Evolutionary conservation across 2,797 vertebrate genomes (phyloP), one percentile per base, ranked within the genome.

Genomic region (Setipinna tenuifilis): DNA sequence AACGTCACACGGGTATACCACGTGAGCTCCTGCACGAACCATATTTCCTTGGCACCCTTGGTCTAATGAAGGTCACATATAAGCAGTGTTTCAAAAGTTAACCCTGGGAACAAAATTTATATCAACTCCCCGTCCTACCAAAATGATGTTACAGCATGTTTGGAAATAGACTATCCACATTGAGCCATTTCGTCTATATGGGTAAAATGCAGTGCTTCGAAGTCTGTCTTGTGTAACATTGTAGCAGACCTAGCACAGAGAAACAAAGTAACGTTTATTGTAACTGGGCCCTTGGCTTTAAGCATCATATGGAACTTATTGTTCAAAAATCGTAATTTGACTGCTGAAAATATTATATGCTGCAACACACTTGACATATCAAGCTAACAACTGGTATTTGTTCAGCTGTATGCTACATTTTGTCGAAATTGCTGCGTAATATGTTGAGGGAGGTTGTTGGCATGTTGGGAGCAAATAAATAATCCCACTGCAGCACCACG

Each of bases 21-120:
- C 92, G 94, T 94, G 94, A 93, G 71, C 3, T 3, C 54, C 87
- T 81, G 80, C 9, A 75, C 89, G 88, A 16, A 90, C 89, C 92
- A 91, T 90, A 89, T 91, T 89, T 81, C 11, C 84, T 78, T 58
- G 2, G 14, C 28, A 75, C 25, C 6, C 9, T 23, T 28, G 78
- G 21, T 46, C 21, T 19, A 3, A 5, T 92, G 91, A 94, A 95
- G 94, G 94, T 94, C 94, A 94, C 44, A 57, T 10, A 81, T 62
- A 16, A 82, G 83, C 16, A 17, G 41, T 46, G 14, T 85, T 62
- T 57, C 4, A 57, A 78, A 78, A 78, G 31, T 78, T 21, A 44
- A 44, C 6, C 17, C 16, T 35, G 3, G 1, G 28, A 21, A 71
- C 2, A 14, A 7, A 35, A 17, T 71, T 71, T 78, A 6, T 11